These are phyloP conservation scores for Keiferia lycopersicella DNA, from an alignment of 2,888 invertebrate species.

Conservation along the genomic window DNA sequence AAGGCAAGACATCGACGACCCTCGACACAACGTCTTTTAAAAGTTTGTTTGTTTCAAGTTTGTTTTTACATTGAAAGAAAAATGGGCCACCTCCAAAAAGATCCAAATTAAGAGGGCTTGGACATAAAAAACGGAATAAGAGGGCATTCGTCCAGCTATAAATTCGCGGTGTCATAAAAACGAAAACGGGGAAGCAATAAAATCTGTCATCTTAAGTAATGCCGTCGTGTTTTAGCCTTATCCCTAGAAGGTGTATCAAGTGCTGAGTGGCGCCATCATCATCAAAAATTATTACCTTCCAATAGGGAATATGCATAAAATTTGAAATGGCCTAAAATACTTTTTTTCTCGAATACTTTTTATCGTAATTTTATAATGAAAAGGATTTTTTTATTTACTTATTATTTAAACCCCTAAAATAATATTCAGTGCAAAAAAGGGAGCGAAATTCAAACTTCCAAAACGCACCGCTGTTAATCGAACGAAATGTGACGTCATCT, in stretches of 20 bases:
- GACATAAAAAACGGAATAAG: slow-evolving; percentile 47
- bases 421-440: no score
- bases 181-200: slow-evolving; percentile 63
- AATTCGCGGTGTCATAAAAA: slow-evolving; percentile 65
- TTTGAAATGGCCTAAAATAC: no score
- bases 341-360: no score
- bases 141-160: slow-evolving; percentile 51
- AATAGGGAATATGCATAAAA: no score
- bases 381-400: no score
- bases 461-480: no score
- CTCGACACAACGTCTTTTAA: not conserved
- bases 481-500: no score
- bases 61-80: not conserved
- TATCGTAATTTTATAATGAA: no score
- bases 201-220: slow-evolving; percentile 67
- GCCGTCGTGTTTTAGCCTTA: slow-evolving; percentile 61
- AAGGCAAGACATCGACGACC: no score
- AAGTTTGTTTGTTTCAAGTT: not conserved
- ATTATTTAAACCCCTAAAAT: no score
- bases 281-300: not conserved
- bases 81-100: slow-evolving; percentile 17
- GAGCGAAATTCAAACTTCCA: no score
- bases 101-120: slow-evolving; percentile 40
- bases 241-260: slow-evolving; percentile 48
- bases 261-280: not conserved